These are phyloP conservation scores for Coregonus sp. DNA, from an alignment of 2,797 vertebrate genomes.

Conservation along the genomic window DNA sequence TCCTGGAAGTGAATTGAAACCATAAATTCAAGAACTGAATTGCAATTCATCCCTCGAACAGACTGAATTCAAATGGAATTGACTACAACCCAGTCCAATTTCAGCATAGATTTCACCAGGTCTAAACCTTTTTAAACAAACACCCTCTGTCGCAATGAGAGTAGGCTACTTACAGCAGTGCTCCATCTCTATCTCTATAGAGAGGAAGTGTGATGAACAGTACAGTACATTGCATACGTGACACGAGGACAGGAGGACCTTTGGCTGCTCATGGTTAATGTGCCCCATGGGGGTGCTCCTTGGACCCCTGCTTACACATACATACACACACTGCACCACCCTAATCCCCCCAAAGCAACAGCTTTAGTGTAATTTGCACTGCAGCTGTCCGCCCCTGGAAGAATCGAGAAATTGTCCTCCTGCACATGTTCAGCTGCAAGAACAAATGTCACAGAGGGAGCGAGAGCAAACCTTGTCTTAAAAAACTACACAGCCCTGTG, in stretches of 20 bases:
- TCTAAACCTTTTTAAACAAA: not conserved
- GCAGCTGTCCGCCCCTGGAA: conserved; percentile 90
- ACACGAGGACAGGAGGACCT: conserved; percentile 35
- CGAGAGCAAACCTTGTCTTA: conserved; percentile 56
- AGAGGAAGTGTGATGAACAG: not conserved
- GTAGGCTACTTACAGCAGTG: not conserved
- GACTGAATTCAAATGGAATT: not conserved
- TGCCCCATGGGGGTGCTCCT: conserved; percentile 59
- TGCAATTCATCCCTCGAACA: not conserved
- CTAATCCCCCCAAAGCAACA: conserved; percentile 84
- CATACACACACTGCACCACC: conserved; percentile 63
- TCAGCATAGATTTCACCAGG: no score
- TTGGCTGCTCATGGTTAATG: conserved; percentile 79
- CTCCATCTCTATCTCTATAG: not conserved
- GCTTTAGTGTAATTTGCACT: conserved; percentile 86
- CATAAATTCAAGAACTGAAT: not conserved
- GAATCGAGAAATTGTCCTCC: conserved; percentile 84
- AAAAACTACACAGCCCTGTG: conserved; percentile 36
- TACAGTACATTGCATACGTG: conserved; percentile 13
- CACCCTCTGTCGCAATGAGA: not conserved
- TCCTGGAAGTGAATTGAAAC: no score
- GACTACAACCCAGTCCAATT: not conserved
- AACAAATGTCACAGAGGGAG: conserved; percentile 83
- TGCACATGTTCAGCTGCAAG: conserved; percentile 87
- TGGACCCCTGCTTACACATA: conserved; percentile 66